These are phyloP conservation scores for Macropus fuliginosus DNA, from an alignment of 2,797 vertebrate species.

Conservation along the genomic window DNA sequence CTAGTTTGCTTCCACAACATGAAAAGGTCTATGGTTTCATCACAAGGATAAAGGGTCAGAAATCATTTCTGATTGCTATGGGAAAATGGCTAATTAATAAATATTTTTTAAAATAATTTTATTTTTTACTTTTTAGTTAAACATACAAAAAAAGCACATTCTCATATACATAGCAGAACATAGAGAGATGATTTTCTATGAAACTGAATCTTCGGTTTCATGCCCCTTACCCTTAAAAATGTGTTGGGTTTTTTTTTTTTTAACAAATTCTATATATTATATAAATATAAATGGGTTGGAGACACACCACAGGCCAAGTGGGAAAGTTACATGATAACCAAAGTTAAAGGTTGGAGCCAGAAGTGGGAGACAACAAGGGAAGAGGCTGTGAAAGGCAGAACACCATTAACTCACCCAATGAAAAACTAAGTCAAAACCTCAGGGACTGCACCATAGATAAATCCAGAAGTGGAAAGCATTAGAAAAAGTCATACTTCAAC, in stretches of 20 bases:
- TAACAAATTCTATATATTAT: background rate
- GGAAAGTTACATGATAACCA: background rate
- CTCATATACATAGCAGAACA: background rate
- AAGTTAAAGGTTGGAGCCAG: background rate
- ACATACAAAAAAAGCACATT: background rate
- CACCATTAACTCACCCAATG: constrained; percentile 36
- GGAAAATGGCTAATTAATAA: constrained; percentile 20
- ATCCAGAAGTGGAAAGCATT: constrained; percentile 37
- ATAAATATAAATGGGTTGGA: background rate
- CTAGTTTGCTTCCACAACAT: background rate
- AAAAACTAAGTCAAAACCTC: constrained; percentile 33
- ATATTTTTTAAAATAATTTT: constrained; percentile 38
- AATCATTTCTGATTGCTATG: constrained; percentile 42
- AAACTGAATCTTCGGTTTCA: background rate
- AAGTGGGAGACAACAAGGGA: background rate
- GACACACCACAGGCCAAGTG: background rate
- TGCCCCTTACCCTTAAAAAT: background rate
- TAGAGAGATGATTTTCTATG: background rate
- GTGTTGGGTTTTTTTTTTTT: background rate
- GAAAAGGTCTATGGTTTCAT: background rate
- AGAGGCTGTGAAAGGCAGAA: background rate
- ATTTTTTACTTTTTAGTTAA: background rate
- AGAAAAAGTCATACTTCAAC: constrained; percentile 31
- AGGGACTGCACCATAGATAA: constrained; percentile 8
- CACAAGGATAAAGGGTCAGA: background rate